These are phyloP conservation scores for Glossophaga mutica DNA, from an alignment of 2,797 vertebrate genomes.

Conservation along the genomic window DNA sequence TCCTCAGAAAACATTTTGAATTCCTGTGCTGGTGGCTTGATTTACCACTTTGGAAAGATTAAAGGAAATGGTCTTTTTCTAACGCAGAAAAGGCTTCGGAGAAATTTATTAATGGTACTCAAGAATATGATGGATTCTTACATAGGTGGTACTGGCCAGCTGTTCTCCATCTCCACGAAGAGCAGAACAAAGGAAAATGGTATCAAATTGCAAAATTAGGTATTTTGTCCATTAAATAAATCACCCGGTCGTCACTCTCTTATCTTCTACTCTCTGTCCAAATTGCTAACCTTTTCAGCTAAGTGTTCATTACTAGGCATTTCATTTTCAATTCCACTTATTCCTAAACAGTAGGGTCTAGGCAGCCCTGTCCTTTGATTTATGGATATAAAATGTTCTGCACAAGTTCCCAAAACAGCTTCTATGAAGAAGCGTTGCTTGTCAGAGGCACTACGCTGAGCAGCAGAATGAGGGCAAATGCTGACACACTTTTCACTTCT, in stretches of 20 bases:
- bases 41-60: constrained; percentile 12
- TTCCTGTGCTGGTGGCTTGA: background rate
- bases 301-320: constrained; percentile 54
- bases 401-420: background rate
- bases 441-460: background rate
- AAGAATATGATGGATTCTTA: constrained; percentile 26
- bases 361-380: constrained; percentile 48
- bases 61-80: constrained; percentile 35
- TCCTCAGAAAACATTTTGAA: constrained; percentile 22
- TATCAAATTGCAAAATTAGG: constrained; percentile 48
- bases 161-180: constrained; percentile 15
- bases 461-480: background rate
- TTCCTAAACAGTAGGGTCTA: constrained; percentile 20
- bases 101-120: constrained; percentile 36
- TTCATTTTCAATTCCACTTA: constrained; percentile 60
- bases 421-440: constrained; percentile 37
- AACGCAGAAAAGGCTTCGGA: background rate
- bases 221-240: constrained; percentile 60
- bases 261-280: background rate
- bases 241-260: background rate
- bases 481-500: constrained; percentile 29
- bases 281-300: constrained; percentile 35
- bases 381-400: constrained; percentile 13
- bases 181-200: constrained; percentile 48
- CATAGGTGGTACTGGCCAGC: constrained; percentile 36